Evolutionary conservation across 2,888 invertebrate genomes (phyloP).

Genomic region (Drosophila imparisetae): DNA sequence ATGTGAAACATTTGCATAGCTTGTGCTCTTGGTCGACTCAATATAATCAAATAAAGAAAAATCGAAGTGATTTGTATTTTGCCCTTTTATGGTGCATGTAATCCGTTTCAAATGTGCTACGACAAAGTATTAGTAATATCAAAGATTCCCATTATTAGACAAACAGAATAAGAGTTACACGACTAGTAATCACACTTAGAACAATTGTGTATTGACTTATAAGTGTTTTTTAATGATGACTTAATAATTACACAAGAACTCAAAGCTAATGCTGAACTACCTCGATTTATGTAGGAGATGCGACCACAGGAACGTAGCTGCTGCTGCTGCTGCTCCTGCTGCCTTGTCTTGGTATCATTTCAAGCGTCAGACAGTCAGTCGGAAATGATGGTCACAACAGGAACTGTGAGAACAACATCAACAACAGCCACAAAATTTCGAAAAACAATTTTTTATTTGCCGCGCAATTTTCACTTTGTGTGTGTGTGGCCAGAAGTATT

Average conservation of each 20-base stretch:
- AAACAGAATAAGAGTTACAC: neutral
- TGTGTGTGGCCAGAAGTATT: slow-evolving; percentile 55
- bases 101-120: neutral
- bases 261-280: slow-evolving; percentile 3
- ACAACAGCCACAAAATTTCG: slow-evolving; percentile 62
- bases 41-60: neutral
- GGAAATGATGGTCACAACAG: slow-evolving; percentile 62
- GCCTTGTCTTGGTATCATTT: slow-evolving; percentile 63
- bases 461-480: slow-evolving; percentile 64
- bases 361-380: slow-evolving; percentile 60
- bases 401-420: slow-evolving; percentile 33
- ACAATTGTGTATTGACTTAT: neutral
- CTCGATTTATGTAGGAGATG: slow-evolving; percentile 22
- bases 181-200: neutral
- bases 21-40: neutral
- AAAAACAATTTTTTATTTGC: slow-evolving; percentile 70
- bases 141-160: neutral
- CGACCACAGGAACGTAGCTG: slow-evolving; percentile 27
- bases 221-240: neutral
- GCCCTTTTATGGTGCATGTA: neutral
- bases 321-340: slow-evolving; percentile 18
- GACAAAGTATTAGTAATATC: neutral
- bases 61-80: neutral
- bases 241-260: neutral
- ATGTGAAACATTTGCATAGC: neutral